Percentiles rank a stretch among this genome's conserved stretches.
Evolutionary conservation across 2,888 invertebrate genomes (phyloP).

Genomic region (Prosopocoilus inquinatus): DNA sequence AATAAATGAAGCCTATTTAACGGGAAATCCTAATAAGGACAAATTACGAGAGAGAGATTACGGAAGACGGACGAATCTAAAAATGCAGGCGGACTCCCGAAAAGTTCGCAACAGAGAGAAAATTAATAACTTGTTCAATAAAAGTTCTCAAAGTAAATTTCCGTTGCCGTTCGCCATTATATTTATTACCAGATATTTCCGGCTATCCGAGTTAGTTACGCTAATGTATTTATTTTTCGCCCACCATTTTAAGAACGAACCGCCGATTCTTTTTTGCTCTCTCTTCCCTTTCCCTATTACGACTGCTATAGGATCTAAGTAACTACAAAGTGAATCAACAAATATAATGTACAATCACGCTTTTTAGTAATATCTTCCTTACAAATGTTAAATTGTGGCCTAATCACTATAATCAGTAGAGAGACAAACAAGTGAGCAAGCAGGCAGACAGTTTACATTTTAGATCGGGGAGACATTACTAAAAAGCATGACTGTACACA

Average conservation of each 20-base stretch:
- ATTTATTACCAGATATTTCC: slow-evolving; percentile 42
- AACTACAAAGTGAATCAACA: too few relatives aligned
- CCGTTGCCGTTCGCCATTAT: slow-evolving; percentile 41
- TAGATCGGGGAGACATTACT: too few relatives aligned
- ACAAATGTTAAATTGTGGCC: too few relatives aligned
- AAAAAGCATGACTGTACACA: too few relatives aligned
- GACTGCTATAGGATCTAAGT: too few relatives aligned
- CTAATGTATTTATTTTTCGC: slow-evolving; percentile 41
- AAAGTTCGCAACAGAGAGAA: slow-evolving; percentile 22
- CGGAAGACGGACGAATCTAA: not conserved
- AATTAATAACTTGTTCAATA: slow-evolving; percentile 45
- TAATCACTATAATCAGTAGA: too few relatives aligned
- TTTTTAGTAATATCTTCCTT: too few relatives aligned
- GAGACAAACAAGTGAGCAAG: too few relatives aligned
- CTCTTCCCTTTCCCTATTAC: not conserved
- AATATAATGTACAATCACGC: too few relatives aligned
- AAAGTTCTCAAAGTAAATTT: slow-evolving; percentile 46
- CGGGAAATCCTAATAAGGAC: not conserved
- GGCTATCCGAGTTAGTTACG: slow-evolving; percentile 38
- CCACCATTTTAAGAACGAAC: slow-evolving; percentile 13
- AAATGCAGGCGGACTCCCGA: slow-evolving; percentile 13
- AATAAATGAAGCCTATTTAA: not conserved
- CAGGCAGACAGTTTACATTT: too few relatives aligned
- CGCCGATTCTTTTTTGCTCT: not conserved
- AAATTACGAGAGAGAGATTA: not conserved